Base-by-base conservation (phyloP, 2,888 invertebrate species). In the Sepiola atlantica region DNA sequence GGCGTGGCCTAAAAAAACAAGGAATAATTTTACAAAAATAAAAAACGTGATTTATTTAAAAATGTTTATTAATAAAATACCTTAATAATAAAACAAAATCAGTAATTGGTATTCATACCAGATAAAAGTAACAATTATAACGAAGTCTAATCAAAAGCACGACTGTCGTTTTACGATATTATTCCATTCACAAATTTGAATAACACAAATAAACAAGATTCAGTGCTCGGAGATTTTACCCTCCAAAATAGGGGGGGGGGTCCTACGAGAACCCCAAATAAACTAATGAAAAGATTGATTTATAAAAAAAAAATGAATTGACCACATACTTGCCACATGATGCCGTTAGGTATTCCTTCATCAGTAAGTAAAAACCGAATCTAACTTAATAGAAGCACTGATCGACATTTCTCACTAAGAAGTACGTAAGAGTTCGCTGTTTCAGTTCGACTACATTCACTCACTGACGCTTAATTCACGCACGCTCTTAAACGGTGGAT, bases 331-430 rank as follows among this genome's bases (percentile, higher is more conserved):
- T 77, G 77, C 77, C 77, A 77, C 77, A 77, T 77, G 77, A n/a
- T 77, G 77, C 2, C 12, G 16, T 77, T 77, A 16, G n/a, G 77
- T 77, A 77, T 32, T 77, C 77, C 77, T 77, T 77, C 77, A 77
- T 77, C 77, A 77, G 77, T 77, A 77, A 77, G 77, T 77, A 77
- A 77, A 77, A 77, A 77, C 77, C 77, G n/a, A 77, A 77, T 77
- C n/a, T 77, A 77, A 77, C n/a, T 77, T n/a, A 77, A 28, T n/a
- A 77, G n/a, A 77, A 77, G n/a, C 32, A 77, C 77, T 77, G n/a
- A 14, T 32, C 77, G 77, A 77, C 77, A 77, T 77, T 77, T 77
- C 77, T n/a, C 77, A 77, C 61, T 10, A 20, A 28, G n/a, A 77
- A 77, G 24, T 77, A 28, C 28, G 28, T 77, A n/a, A 32, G 3